Evolutionary conservation across 2,888 invertebrate genomes (phyloP).

Genomic region (Hydraecia micacea): DNA sequence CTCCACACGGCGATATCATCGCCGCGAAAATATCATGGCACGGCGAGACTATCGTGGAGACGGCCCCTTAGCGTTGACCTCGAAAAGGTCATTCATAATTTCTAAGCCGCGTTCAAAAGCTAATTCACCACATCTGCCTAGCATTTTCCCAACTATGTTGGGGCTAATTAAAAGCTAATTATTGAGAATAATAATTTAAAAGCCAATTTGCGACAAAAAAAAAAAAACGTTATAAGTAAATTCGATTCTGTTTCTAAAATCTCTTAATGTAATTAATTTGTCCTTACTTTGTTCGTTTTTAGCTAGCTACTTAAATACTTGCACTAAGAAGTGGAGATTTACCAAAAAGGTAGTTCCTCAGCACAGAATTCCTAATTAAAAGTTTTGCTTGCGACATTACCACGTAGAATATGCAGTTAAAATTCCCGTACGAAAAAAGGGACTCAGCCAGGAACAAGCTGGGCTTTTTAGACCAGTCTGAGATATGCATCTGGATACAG

Average conservation of each 20-base stretch:
- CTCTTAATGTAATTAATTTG: not conserved
- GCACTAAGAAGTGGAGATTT: slow-evolving; percentile 1
- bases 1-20: too few relatives aligned
- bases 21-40: too few relatives aligned
- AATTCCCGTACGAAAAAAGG: not conserved
- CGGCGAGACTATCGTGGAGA: too few relatives aligned
- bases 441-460: not conserved
- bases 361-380: slow-evolving; percentile 41
- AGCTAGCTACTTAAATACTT: slow-evolving; percentile 37
- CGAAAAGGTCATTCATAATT: too few relatives aligned
- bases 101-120: too few relatives aligned
- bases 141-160: too few relatives aligned
- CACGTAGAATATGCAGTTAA: not conserved
- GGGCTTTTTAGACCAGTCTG: not conserved
- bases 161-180: too few relatives aligned
- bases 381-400: slow-evolving; percentile 16
- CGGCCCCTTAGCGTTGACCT: too few relatives aligned
- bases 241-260: not conserved
- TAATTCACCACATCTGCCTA: too few relatives aligned
- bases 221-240: too few relatives aligned
- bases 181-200: too few relatives aligned
- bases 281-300: not conserved
- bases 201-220: too few relatives aligned
- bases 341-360: slow-evolving; percentile 4
- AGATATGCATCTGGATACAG: not conserved